phyloP scores from a whole-genome alignment of 2,888 invertebrate species.

The Andrena flavipes region DNA sequence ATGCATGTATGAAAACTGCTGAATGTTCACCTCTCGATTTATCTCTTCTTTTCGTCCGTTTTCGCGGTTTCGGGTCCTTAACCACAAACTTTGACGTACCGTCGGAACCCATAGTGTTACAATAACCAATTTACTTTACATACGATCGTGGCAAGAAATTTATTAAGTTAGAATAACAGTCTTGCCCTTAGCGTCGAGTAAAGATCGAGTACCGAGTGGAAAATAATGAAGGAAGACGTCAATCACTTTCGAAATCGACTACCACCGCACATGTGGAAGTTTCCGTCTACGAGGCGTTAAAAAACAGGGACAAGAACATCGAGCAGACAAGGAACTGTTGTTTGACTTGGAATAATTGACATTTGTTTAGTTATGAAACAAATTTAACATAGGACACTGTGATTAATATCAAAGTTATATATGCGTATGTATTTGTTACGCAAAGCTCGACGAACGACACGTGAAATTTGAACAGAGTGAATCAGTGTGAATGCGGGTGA shows the following conservation, averaged over 20 bases:
- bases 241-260: slow-evolving; percentile 28
- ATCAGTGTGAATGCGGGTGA: not conserved
- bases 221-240: slow-evolving; percentile 11
- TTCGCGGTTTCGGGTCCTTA: slow-evolving; percentile 55
- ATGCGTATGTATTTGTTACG: not conserved
- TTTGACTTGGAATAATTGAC: not conserved
- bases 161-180: not conserved
- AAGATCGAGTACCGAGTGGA: slow-evolving; percentile 6
- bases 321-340: not conserved
- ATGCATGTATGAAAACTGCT: not conserved
- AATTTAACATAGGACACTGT: not conserved
- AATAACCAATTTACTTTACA: not conserved
- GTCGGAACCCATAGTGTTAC: slow-evolving; percentile 51
- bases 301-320: slow-evolving; percentile 16
- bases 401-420: not conserved
- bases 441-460: not conserved
- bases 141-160: not conserved
- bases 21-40: slow-evolving; percentile 46
- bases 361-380: not conserved
- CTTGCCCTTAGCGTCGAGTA: not conserved
- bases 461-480: not conserved
- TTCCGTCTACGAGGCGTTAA: not conserved
- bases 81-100: slow-evolving; percentile 46
- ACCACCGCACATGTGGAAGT: slow-evolving; percentile 5
- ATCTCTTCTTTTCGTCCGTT: slow-evolving; percentile 46